Conservation (phyloP, 2,113 vertebrate species). For the Cyprinodon tularosa region DNA sequence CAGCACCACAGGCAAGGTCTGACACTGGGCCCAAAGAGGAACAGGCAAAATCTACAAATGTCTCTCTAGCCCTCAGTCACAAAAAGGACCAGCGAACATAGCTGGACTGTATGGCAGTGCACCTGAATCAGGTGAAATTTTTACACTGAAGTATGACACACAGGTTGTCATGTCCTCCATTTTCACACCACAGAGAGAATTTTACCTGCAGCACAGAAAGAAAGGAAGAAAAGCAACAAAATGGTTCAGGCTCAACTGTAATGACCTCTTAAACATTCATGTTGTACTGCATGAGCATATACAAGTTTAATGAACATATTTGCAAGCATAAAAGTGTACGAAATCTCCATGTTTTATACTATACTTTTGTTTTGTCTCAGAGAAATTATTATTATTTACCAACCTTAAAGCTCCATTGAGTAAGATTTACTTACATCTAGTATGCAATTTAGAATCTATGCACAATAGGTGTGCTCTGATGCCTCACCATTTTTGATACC, state of each 20-base stretch:
- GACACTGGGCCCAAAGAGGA: conserved; percentile 29
- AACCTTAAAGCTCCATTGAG: too few species aligned
- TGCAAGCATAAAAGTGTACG: not conserved
- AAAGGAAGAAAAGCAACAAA: not conserved
- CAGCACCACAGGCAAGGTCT: conserved; percentile 62
- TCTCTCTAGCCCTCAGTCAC: conserved; percentile 10
- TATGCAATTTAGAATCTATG: too few species aligned
- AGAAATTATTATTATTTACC: too few species aligned
- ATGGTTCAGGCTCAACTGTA: not conserved
- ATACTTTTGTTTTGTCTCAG: not conserved
- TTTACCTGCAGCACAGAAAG: not conserved
- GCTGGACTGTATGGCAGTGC: conserved; percentile 1
- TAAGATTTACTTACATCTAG: too few species aligned
- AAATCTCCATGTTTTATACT: not conserved
- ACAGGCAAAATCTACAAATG: conserved; percentile 38
- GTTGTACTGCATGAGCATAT: not conserved
- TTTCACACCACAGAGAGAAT: not conserved
- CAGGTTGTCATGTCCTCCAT: not conserved
- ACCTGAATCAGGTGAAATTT: conserved; percentile 6
- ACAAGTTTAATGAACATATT: not conserved
- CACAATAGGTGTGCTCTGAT: too few species aligned
- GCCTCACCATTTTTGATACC: too few species aligned
- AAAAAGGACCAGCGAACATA: conserved; percentile 23
- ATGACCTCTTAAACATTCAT: not conserved
- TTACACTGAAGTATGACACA: conserved; percentile 21